Evolutionary conservation across 2,113 vertebrate genomes (phyloP).

Genomic region (Hippocampus zosterae): DNA sequence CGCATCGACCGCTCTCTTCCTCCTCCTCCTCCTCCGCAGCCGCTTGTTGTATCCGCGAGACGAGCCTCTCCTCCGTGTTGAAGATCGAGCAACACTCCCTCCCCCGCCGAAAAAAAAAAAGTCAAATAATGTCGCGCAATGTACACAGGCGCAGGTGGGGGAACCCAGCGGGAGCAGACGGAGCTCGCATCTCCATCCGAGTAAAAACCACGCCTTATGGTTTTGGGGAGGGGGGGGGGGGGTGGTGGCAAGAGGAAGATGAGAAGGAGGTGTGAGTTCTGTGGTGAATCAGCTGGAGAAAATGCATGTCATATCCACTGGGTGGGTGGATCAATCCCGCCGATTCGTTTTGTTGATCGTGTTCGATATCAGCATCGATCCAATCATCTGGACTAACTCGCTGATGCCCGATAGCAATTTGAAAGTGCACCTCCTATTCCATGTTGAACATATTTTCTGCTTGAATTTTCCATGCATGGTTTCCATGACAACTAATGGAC

Average conservation of each 20-base stretch:
- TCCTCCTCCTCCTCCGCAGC: background rate
- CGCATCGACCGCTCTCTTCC: background rate
- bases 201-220: constrained; percentile 14
- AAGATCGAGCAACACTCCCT: background rate
- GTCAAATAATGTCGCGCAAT: constrained; percentile 13
- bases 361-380: background rate
- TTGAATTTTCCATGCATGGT: background rate
- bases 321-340: background rate
- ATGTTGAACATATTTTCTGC: background rate
- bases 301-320: constrained; percentile 6
- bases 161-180: constrained; percentile 63
- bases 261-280: constrained; percentile 12
- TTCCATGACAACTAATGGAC: constrained; percentile 1
- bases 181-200: constrained; percentile 59
- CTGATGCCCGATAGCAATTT: background rate
- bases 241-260: background rate
- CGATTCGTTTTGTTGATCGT: background rate
- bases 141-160: constrained; percentile 58
- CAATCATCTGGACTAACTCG: too few relatives aligned
- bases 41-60: background rate
- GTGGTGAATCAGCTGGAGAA: constrained; percentile 49
- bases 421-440: background rate
- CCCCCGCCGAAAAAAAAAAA: too few relatives aligned
- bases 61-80: background rate
- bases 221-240: background rate